These are phyloP conservation scores for Chalcosyrphus nemorum DNA, from an alignment of 2,888 invertebrate species.

Conservation along the genomic window DNA sequence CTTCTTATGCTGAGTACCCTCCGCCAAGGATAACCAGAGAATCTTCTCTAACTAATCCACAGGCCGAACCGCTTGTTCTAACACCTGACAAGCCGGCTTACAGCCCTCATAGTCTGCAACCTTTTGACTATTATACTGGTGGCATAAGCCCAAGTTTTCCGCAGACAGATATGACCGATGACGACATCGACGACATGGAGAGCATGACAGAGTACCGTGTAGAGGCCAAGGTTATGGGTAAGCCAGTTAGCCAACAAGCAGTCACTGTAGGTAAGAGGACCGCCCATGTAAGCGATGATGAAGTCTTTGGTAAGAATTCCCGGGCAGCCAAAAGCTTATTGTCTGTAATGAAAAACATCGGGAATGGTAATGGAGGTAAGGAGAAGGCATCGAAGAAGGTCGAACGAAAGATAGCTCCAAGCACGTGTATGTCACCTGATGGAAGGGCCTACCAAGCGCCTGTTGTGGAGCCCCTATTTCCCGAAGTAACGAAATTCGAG, in stretches of 20 bases:
- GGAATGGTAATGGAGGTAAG: conserved; percentile 74
- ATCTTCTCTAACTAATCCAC: conserved; percentile 79
- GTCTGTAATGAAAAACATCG: conserved; percentile 84
- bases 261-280: conserved; percentile 83
- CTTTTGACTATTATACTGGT: conserved; percentile 74
- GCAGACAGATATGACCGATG: conserved; percentile 77
- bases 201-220: conserved; percentile 85
- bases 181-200: conserved; percentile 80
- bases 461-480: conserved; percentile 79
- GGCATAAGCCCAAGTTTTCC: conserved; percentile 43
- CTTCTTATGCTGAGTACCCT: conserved; percentile 76
- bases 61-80: conserved; percentile 79
- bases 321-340: conserved; percentile 83
- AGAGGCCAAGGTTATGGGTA: conserved; percentile 89
- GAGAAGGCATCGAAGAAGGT: conserved; percentile 74
- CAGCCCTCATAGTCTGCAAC: conserved; percentile 65
- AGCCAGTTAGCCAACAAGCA: conserved; percentile 88
- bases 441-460: conserved; percentile 80
- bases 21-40: conserved; percentile 62
- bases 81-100: conserved; percentile 79
- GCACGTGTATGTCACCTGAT: conserved; percentile 78
- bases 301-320: conserved; percentile 82
- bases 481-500: conserved; percentile 77
- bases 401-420: conserved; percentile 75
- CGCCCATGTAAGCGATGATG: conserved; percentile 81